phyloP scores from a whole-genome alignment of 2,888 invertebrate species.

The Drosophila multiciliata region DNA sequence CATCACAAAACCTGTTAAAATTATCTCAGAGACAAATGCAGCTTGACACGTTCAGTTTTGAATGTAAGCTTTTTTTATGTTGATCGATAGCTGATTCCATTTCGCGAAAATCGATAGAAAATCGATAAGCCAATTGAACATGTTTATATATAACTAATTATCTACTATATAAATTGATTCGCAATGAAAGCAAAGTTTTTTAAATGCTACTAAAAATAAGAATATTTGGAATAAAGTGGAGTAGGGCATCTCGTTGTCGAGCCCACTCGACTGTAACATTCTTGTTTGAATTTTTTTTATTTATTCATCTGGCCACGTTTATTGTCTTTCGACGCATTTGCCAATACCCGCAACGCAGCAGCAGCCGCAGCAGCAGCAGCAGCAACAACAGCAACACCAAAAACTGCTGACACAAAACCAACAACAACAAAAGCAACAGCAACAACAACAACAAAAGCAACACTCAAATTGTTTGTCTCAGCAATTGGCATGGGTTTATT shows the following conservation, averaged over 20 bases:
- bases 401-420: constrained; percentile 58
- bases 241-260: neutral
- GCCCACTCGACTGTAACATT: neutral
- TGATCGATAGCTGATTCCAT: neutral
- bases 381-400: constrained; percentile 24
- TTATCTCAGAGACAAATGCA: neutral
- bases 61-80: neutral
- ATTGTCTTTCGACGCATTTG: constrained; percentile 66
- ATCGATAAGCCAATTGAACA: neutral
- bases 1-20: neutral
- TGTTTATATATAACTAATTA: too few species aligned
- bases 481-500: constrained; percentile 56
- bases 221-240: neutral
- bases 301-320: constrained; percentile 58
- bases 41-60: neutral
- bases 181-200: too few species aligned
- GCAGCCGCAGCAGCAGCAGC: constrained; percentile 13
- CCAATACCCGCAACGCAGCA: constrained; percentile 47
- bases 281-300: constrained; percentile 5
- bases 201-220: too few species aligned
- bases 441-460: constrained; percentile 24
- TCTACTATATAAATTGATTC: too few species aligned
- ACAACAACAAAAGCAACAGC: constrained; percentile 15
- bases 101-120: neutral
- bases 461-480: constrained; percentile 63